Evolutionary conservation across 1,140 invertebrate genomes (phyloP), one percentile per base, ranked within the genome.

Genomic region (Aphelenchoides avenae): DNA sequence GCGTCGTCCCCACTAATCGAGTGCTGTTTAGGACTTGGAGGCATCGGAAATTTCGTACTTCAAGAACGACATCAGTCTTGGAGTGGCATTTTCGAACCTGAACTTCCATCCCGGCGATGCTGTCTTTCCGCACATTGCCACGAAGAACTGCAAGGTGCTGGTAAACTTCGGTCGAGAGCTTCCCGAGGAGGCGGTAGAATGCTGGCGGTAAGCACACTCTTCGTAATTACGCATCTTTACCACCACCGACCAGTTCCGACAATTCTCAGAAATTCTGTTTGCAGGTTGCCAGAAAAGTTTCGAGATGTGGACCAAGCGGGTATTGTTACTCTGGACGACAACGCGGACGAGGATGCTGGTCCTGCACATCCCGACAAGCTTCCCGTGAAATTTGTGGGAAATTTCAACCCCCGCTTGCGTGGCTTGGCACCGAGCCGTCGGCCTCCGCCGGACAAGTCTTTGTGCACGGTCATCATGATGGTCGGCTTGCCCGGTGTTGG

Each of bases 391-490:
- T n/a, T n/a, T n/a, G n/a, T n/a, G n/a, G n/a, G n/a, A n/a, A n/a
- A n/a, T n/a, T n/a, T n/a, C n/a, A n/a, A n/a, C n/a, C n/a, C n/a
- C n/a, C n/a, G n/a, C n/a, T n/a, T n/a, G n/a, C n/a, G n/a, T n/a
- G n/a, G n/a, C 50, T 37, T 56, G 30, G 29, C 43, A 1, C 37
- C 57, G 15, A 60, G 57, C 30, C 47, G 43, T 18, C 29, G 57
- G 43, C 57, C 57, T 20, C 29, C 46, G 13, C 30, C 44, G 22
- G 57, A 60, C 41, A 58, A 75, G 49, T 24, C 61, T 1, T 39
- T 69, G n/a, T 75, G 73, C 44, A 75, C 73, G 5, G 66, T 75
- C 5, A 58, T 75, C 9, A 56, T 71, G 61, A 77, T 74, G 57
- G 69, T 69, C 47, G 66, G 66, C 6, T 43, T 70, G 27, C 59